A percentile compares a stretch with the other conserved stretches of the same genome.
phyloP scores from a whole-genome alignment of 2,113 vertebrate genomes.

The Passer montanus region DNA sequence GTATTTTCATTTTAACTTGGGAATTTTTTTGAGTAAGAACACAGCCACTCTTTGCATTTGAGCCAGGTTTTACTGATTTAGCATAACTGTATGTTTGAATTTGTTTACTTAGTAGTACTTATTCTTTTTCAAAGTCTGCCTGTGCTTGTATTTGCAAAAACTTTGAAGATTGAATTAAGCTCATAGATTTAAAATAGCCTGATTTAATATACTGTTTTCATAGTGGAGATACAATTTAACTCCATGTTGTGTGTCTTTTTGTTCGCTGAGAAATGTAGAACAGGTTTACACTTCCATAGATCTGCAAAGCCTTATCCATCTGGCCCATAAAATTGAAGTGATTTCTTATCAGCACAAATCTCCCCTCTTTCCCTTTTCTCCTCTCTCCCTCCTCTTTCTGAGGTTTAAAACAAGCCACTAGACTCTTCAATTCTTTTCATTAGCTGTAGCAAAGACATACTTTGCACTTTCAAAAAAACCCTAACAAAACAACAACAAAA shows the following conservation, averaged over 20 bases:
- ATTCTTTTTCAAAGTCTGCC: neutral
- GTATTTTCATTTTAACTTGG: neutral
- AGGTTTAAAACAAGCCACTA: neutral
- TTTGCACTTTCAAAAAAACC: neutral
- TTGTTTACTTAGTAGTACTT: neutral
- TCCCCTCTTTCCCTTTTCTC: neutral
- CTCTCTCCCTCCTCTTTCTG: neutral
- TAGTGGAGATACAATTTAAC: neutral
- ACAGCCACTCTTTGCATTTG: neutral
- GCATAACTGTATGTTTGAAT: fast-evolving
- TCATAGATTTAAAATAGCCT: neutral
- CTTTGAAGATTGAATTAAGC: neutral
- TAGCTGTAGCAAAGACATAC: neutral
- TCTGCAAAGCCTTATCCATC: neutral
- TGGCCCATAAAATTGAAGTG: neutral
- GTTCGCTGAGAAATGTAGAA: neutral
- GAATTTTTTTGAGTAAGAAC: neutral
- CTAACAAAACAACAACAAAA: neutral
- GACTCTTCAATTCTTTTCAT: neutral
- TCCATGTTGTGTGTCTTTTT: neutral
- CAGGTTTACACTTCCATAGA: neutral
- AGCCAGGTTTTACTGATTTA: neutral
- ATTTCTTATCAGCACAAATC: neutral
- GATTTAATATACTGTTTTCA: neutral
- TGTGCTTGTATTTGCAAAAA: neutral